Conservation (phyloP, 1,140 invertebrate species). For the Phenacoccus solenopsis region DNA sequence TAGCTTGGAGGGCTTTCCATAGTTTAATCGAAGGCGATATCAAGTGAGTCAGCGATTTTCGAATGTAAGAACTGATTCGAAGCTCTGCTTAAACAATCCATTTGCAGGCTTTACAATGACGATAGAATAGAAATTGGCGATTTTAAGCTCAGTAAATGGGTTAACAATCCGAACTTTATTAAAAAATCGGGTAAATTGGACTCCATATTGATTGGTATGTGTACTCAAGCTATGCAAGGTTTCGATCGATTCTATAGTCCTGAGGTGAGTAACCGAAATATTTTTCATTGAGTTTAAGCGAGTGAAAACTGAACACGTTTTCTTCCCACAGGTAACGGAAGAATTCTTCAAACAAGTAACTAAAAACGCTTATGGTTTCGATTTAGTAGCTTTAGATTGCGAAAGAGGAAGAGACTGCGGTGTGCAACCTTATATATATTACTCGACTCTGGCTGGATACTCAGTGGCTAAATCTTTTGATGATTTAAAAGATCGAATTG, state of each 20-base stretch:
- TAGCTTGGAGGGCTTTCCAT: constrained; percentile 48
- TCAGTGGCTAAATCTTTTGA: constrained; percentile 44
- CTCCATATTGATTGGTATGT: constrained; percentile 41
- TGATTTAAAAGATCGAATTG: constrained; percentile 23
- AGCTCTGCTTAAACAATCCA: neutral
- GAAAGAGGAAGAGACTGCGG: constrained; percentile 83
- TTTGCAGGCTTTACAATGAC: constrained; percentile 22
- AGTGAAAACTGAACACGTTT: neutral
- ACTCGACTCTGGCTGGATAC: constrained; percentile 61
- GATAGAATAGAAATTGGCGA: neutral
- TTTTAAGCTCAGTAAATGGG: constrained; percentile 21
- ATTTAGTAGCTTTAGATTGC: constrained; percentile 73
- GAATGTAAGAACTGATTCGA: too few species aligned
- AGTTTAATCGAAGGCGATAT: constrained; percentile 27
- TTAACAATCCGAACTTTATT: constrained; percentile 22
- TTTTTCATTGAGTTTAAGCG: neutral
- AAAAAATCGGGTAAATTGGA: constrained; percentile 24
- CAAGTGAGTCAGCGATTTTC: too few species aligned
- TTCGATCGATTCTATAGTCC: constrained; percentile 54
- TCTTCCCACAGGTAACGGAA: neutral
- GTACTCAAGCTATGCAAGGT: constrained; percentile 50
- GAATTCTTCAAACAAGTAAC: neutral
- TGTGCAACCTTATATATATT: constrained; percentile 63
- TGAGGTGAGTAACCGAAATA: constrained; percentile 37
- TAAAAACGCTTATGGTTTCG: constrained; percentile 59